Evolutionary conservation across 2,797 vertebrate genomes (phyloP).

Genomic region (Chaunax sp.): DNA sequence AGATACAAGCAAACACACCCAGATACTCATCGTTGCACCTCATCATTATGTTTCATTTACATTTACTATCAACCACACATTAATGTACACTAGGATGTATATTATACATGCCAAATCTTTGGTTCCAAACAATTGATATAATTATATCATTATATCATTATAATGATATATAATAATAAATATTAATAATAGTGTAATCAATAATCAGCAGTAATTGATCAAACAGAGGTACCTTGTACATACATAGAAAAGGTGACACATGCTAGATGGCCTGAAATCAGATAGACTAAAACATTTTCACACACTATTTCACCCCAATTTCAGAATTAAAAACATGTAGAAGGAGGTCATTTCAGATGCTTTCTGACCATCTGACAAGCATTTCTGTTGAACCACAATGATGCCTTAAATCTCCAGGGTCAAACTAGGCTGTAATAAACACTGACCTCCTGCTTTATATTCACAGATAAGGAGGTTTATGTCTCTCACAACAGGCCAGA

Average conservation of each 20-base stretch:
- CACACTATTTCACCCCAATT: background rate
- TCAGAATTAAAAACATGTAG: background rate
- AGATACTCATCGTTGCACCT: slow-evolving; percentile 55
- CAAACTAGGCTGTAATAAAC: slow-evolving; percentile 26
- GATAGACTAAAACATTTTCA: background rate
- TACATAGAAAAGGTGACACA: background rate
- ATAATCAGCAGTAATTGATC: background rate
- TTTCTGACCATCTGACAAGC: background rate
- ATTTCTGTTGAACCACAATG: background rate
- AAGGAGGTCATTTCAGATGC: background rate
- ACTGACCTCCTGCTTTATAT: slow-evolving; percentile 25
- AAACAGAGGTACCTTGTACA: background rate
- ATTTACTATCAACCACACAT: slow-evolving; percentile 16
- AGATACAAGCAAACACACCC: slow-evolving; percentile 71
- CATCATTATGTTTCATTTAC: slow-evolving; percentile 36
- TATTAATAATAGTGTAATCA: no score
- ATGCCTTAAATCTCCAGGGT: slow-evolving; percentile 5
- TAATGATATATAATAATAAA: no score
- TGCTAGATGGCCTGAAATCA: background rate
- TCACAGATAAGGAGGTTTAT: slow-evolving; percentile 39
- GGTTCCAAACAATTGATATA: no score
- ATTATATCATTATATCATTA: no score
- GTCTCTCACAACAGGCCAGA: slow-evolving; percentile 19
- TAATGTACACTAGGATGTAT: slow-evolving; percentile 33
- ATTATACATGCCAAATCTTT: no score